These are phyloP conservation scores for Aythya fuligula DNA, from an alignment of 2,797 vertebrate species.

Conservation along the genomic window DNA sequence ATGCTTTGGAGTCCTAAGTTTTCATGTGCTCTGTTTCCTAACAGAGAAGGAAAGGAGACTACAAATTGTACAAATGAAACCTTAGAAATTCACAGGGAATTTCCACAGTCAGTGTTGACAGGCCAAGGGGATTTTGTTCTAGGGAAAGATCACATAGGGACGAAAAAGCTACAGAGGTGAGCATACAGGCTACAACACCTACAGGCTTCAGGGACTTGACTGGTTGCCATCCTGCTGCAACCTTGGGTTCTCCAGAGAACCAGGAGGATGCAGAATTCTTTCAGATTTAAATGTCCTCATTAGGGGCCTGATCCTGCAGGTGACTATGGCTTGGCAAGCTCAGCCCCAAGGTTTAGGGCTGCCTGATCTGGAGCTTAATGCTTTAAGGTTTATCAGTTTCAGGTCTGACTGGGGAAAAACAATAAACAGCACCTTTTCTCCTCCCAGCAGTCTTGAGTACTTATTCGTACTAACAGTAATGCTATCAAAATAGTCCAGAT, in stretches of 20 bases:
- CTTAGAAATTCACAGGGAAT: neutral
- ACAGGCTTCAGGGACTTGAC: neutral
- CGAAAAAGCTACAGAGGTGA: neutral
- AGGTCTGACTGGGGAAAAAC: neutral
- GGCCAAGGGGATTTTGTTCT: neutral
- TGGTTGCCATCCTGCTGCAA: fast-evolving
- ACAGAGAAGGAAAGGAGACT: neutral
- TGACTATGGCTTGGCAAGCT: neutral
- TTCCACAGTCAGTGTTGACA: neutral
- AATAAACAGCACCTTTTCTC: neutral
- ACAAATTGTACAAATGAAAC: neutral
- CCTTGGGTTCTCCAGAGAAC: neutral
- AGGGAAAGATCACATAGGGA: neutral
- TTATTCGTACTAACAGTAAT: neutral
- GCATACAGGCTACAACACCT: neutral
- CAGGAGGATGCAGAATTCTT: neutral
- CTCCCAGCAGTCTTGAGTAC: neutral
- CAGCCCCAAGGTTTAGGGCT: neutral
- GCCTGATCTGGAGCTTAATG: neutral
- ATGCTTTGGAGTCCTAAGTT: neutral
- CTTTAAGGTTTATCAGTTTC: neutral
- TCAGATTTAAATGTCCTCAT: neutral
- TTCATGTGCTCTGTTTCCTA: neutral
- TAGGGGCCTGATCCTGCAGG: neutral
- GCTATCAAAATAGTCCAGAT: neutral